Evolutionary conservation across 1,140 invertebrate genomes (phyloP), one percentile per base, ranked within the genome.

Genomic region (Holotrichia oblita): DNA sequence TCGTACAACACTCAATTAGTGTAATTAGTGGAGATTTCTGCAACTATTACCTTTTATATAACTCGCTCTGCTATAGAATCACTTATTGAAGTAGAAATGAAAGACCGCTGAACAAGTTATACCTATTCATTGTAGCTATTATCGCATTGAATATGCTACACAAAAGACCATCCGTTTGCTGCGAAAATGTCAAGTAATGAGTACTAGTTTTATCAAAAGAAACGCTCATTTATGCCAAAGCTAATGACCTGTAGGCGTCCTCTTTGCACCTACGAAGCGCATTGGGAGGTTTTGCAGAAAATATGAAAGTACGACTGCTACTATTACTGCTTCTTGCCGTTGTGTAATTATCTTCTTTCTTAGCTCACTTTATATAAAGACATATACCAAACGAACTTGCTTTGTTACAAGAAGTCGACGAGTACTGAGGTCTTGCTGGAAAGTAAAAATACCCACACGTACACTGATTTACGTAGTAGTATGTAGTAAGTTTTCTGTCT

Each of bases 151-250:
- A 55, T 55, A n/a, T 6, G 48, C 48, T 55, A 55, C 48, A 55
- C 48, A 55, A 55, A 55, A 55, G 48, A 17, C 48, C 48, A 55
- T 55, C n/a, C 14, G 12, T 17, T 55, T 55, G 14, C 48, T 55
- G 14, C 3, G 48, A 55, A 55, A 55, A 55, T 55, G 48, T 17
- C 48, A 14, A 3, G 48, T 55, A 55, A 55, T 17, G 48, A 55
- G 48, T 34, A 17, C 48, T 55, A 55, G 48, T 55, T 17, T 55
- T 55, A 17, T 55, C 48, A 55, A 55, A 55, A 17, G 48, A 17
- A 55, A 17, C 48, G 48, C 48, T 55, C 48, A 55, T 55, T 55
- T 55, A 55, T 55, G 48, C 12, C 48, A 17, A 55, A 55, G 48
- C 48, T 55, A 55, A 55, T 55, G 48, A 55, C 14, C 48, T 17